Evolutionary conservation across 2,888 invertebrate species (phyloP).

Genomic region (Tetragnatha montana): DNA sequence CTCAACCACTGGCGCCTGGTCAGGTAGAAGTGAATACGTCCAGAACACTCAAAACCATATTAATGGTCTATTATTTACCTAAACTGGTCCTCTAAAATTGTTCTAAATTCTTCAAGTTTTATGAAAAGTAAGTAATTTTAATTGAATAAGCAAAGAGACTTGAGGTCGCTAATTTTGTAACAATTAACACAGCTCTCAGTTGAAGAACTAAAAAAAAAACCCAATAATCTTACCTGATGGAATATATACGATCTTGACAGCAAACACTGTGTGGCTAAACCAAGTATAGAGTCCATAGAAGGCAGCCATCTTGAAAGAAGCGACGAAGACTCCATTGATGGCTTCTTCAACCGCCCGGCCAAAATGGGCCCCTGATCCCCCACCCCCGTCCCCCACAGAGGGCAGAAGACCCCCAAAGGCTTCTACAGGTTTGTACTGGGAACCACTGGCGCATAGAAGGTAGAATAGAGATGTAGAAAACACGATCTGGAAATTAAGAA

Average conservation of each 20-base stretch:
- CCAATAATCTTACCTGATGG: slow-evolving; percentile 84
- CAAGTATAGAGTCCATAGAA: slow-evolving; percentile 99
- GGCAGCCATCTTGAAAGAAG: slow-evolving; percentile 95
- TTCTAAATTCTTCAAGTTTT: background rate
- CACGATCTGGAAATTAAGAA: slow-evolving; percentile 83
- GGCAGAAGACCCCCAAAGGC: slow-evolving; percentile 88
- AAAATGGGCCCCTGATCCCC: slow-evolving; percentile 76
- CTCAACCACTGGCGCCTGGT: too few species aligned
- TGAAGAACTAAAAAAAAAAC: background rate
- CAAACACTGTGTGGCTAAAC: slow-evolving; percentile 96
- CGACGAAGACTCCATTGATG: slow-evolving; percentile 94
- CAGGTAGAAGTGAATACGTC: too few species aligned
- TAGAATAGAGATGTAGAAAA: slow-evolving; percentile 98
- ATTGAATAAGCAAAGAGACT: too few species aligned
- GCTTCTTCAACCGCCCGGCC: slow-evolving; percentile 90
- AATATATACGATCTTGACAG: slow-evolving; percentile 93
- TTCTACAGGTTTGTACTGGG: slow-evolving; percentile 94
- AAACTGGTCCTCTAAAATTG: too few species aligned
- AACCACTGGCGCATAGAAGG: slow-evolving; percentile 89
- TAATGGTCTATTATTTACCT: too few species aligned
- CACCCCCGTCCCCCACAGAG: slow-evolving; percentile 80
- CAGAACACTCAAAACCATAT: too few species aligned
- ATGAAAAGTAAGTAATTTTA: background rate
- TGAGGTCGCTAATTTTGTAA: too few species aligned
- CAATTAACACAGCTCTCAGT: background rate